These are phyloP conservation scores for Dysmachus trigonus DNA, from an alignment of 2,888 invertebrate genomes.

Conservation along the genomic window DNA sequence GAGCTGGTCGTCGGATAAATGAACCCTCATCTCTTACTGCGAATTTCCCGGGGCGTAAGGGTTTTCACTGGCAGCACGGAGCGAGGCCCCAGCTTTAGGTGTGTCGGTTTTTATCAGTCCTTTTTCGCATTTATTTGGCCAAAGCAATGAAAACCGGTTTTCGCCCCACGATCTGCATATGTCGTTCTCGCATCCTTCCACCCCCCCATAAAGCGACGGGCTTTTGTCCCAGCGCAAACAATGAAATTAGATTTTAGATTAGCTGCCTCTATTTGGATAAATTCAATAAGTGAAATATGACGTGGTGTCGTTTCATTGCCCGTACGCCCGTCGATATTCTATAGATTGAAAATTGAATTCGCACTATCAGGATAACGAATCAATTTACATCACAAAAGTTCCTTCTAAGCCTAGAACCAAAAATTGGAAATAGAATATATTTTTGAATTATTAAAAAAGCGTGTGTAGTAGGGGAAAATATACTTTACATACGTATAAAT, in stretches of 20 bases:
- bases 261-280: conserved; percentile 26
- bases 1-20: conserved; percentile 27
- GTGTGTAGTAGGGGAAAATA: neutral
- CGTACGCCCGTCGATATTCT: neutral
- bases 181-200: neutral
- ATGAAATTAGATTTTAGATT: conserved; percentile 31
- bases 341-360: neutral
- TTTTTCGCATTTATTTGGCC: neutral
- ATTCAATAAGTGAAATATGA: conserved; percentile 30
- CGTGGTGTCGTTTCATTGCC: neutral
- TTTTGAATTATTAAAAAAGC: neutral
- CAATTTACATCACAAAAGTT: neutral
- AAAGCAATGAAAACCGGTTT: conserved; percentile 17
- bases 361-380: neutral
- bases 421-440: neutral
- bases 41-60: neutral
- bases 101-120: neutral
- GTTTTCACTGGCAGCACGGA: neutral
- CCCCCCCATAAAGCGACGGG: neutral
- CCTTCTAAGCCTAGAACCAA: neutral
- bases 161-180: conserved; percentile 9
- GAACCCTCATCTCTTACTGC: conserved; percentile 12
- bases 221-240: conserved; percentile 6
- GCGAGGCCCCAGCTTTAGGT: neutral
- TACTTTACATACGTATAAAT: too few species aligned